Base-by-base conservation (phyloP, 2,113 vertebrate genomes). In the Mus spicilegus region DNA sequence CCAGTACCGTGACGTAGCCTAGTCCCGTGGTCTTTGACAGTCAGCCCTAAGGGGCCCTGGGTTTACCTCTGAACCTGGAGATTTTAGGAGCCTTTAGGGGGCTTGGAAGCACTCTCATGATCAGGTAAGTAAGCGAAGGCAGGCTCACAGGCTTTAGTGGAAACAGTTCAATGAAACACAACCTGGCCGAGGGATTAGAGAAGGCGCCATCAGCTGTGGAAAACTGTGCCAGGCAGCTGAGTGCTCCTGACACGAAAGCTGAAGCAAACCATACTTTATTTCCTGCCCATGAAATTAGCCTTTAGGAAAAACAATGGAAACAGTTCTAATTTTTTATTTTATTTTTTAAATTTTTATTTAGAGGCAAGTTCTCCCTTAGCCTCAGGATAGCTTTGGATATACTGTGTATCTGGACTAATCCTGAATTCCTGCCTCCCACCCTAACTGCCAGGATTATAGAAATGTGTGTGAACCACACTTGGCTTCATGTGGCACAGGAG, bases 171-270 rank as follows among this genome's bases (percentile, higher is more conserved):
- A 13, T n/a, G n/a, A 81, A 69, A 82, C 26, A 58, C 61, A 82
- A 13, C 28, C 75, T 56, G 51, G 2, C 58, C 7, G 26, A 54
- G 70, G 20, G 72, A 3, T 77, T 49, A 51, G 87, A 63, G 72
- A 63, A 61, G 54, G 28, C 10, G 17, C 36, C 58, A 9, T 28
- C 81, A 9, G n/a, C n/a, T 63, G n/a, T 28, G 22, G 56, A 22
- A 36, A 82, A 3, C 77, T 36, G 77, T 13, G 33, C 36, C 73
- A 30, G 81, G n/a, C 7, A 4, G 24, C 81, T 0, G n/a, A 46
- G 20, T 7, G 54, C 46, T 69, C 26, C 20, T 4, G 17, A 3
- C 0, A 19, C 10, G 13, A 2, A 26, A 51, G 42, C 26, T 4
- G 49, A 10, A 46, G 10, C 13, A 65, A 10, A 69, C 10, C 10